Evolutionary conservation across 2,888 invertebrate genomes (phyloP), one percentile per base, ranked within the genome.

Genomic region (Adineta ricciae): DNA sequence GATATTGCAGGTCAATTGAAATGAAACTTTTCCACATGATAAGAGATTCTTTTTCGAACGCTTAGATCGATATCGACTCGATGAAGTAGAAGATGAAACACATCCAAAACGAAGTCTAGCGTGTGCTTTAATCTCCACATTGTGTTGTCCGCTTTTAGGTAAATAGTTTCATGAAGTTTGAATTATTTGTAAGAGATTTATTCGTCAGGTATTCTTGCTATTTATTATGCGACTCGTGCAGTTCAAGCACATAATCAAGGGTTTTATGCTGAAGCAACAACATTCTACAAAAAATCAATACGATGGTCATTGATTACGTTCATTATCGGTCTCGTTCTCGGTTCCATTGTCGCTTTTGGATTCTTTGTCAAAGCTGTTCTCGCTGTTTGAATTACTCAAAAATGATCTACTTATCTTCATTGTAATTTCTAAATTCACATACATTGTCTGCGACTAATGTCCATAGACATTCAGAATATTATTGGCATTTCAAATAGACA

Each of bases 301-400:
- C 78, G 78, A n/a, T 78, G 78, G 78, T 78, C 78, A 41, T n/a
- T 78, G 9, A 78, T 78, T 78, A 78, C 78, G 41, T 78, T 78
- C n/a, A 78, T 78, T 24, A 41, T 78, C 41, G 78, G 78, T 41
- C 41, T 78, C 11, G 38, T 41, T 9, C 78, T 78, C 24, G 78
- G 38, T 78, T 78, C 78, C 11, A 78, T 24, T 41, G n/a, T 78
- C 8, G 78, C 78, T n/a, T 78, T 78, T 78, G 24, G 21, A 24
- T 78, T 78, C 7, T 78, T 78, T 41, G 78, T 78, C 78, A 78
- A 41, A 78, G 19, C 21, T 78, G 78, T 78, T 78, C 78, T 78
- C 41, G 38, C 41, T 38, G 24, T 24, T n/a, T 78, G n/a, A 41
- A 41, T 78, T 24, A 78, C 46, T 8, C 46, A 46, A 41, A 78